Evolutionary conservation across 1,140 invertebrate species (phyloP).

Genomic region (Trichogramma pretiosum): DNA sequence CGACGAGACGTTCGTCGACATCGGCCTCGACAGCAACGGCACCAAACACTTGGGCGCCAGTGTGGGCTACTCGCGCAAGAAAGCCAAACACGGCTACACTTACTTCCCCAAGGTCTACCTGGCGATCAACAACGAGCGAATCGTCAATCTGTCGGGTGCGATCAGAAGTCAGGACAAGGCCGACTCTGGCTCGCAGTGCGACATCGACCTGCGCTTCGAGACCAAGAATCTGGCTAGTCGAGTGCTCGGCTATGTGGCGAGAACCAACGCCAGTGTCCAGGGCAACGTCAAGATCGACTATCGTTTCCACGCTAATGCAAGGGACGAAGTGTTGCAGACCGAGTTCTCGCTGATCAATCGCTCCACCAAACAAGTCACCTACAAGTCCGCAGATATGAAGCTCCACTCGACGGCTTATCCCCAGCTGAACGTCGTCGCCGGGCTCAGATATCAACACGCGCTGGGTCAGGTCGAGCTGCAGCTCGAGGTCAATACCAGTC

Average conservation of each 20-base stretch:
- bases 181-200: constrained; percentile 60
- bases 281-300: constrained; percentile 57
- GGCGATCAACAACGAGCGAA: constrained; percentile 55
- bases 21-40: constrained; percentile 59
- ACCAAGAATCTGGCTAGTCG: constrained; percentile 59
- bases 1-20: constrained; percentile 54
- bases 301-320: constrained; percentile 54
- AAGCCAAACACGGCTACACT: constrained; percentile 51
- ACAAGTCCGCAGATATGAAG: constrained; percentile 51
- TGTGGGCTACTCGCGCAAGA: constrained; percentile 45
- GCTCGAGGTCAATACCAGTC: constrained; percentile 45
- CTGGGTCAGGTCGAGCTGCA: constrained; percentile 49
- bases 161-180: constrained; percentile 53
- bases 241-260: constrained; percentile 59
- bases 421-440: constrained; percentile 61
- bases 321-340: constrained; percentile 58
- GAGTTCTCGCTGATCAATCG: constrained; percentile 58
- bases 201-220: constrained; percentile 58
- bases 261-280: constrained; percentile 44
- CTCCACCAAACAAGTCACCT: constrained; percentile 52
- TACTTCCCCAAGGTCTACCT: constrained; percentile 58
- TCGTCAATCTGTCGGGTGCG: constrained; percentile 56
- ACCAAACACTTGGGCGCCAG: constrained; percentile 59
- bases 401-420: constrained; percentile 67
- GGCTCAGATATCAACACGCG: constrained; percentile 53